These are phyloP conservation scores for Eurytoma adleriae DNA, from an alignment of 2,888 invertebrate genomes.

Conservation along the genomic window DNA sequence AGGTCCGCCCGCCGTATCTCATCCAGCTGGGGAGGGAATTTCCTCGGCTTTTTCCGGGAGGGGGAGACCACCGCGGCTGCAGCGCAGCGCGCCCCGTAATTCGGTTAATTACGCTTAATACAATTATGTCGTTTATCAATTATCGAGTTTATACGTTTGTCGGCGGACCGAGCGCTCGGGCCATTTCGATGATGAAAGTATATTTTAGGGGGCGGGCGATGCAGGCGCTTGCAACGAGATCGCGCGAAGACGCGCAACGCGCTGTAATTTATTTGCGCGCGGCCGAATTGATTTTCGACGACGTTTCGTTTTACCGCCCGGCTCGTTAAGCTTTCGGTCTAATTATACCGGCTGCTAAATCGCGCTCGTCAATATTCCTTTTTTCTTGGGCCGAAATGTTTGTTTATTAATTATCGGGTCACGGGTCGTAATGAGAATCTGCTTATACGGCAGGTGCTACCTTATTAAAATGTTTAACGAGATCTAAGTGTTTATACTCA, in stretches of 20 bases:
- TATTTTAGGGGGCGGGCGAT: constrained; percentile 16
- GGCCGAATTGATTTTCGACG: background rate
- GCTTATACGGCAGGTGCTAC: too few relatives aligned
- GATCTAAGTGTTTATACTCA: too few relatives aligned
- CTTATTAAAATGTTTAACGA: too few relatives aligned
- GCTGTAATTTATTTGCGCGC: background rate
- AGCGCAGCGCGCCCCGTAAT: constrained; percentile 2
- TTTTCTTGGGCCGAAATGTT: too few relatives aligned
- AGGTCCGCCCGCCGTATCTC: constrained; percentile 32
- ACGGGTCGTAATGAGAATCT: too few relatives aligned
- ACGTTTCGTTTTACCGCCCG: too few relatives aligned
- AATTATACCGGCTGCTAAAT: too few relatives aligned
- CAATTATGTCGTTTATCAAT: constrained; percentile 51
- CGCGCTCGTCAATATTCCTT: too few relatives aligned
- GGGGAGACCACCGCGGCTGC: background rate
- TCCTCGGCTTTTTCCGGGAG: constrained; percentile 26
- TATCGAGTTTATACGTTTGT: constrained; percentile 40
- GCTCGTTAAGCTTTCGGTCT: too few relatives aligned
- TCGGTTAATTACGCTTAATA: constrained; percentile 45
- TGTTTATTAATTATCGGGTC: too few relatives aligned
- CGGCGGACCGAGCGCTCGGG: background rate
- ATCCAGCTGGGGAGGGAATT: constrained; percentile 19
- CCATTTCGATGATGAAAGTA: constrained; percentile 28
- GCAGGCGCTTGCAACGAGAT: constrained; percentile 8
- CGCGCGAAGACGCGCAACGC: background rate